These are phyloP conservation scores for Diploscapter pachys DNA, from an alignment of 1,140 invertebrate species.

Conservation along the genomic window DNA sequence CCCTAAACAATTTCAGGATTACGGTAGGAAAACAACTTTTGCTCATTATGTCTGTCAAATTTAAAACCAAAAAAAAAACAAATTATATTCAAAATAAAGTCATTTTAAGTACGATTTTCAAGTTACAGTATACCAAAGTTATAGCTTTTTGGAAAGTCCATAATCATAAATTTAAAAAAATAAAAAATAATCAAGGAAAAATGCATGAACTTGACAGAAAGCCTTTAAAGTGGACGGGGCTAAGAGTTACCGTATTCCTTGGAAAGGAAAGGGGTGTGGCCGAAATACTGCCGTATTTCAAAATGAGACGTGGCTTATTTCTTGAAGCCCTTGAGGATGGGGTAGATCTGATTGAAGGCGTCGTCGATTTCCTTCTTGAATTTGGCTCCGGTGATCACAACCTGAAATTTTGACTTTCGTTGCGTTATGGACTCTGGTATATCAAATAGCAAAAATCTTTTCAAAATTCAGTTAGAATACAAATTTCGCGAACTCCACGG, in stretches of 20 bases:
- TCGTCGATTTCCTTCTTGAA: conserved; percentile 94
- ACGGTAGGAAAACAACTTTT: too few relatives aligned
- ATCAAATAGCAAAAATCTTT: too few relatives aligned
- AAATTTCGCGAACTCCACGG: background rate
- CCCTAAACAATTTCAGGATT: too few relatives aligned
- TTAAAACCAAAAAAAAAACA: too few relatives aligned
- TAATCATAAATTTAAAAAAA: background rate
- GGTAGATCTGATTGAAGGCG: conserved; percentile 98
- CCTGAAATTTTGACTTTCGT: conserved; percentile 40
- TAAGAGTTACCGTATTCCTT: background rate
- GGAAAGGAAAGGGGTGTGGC: too few relatives aligned
- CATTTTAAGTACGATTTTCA: too few relatives aligned
- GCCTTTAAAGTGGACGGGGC: background rate
- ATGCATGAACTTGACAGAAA: background rate
- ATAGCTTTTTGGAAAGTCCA: background rate
- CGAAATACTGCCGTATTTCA: background rate
- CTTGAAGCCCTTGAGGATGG: conserved; percentile 95
- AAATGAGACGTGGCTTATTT: conserved; percentile 63
- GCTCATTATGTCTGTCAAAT: too few relatives aligned
- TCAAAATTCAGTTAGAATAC: background rate
- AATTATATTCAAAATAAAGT: too few relatives aligned
- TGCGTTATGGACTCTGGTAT: too few relatives aligned
- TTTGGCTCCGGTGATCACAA: conserved; percentile 77
- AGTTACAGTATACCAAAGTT: too few relatives aligned
- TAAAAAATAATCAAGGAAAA: background rate